Conservation (phyloP, 2,113 vertebrate genomes). For the Ictalurus furcatus region DNA sequence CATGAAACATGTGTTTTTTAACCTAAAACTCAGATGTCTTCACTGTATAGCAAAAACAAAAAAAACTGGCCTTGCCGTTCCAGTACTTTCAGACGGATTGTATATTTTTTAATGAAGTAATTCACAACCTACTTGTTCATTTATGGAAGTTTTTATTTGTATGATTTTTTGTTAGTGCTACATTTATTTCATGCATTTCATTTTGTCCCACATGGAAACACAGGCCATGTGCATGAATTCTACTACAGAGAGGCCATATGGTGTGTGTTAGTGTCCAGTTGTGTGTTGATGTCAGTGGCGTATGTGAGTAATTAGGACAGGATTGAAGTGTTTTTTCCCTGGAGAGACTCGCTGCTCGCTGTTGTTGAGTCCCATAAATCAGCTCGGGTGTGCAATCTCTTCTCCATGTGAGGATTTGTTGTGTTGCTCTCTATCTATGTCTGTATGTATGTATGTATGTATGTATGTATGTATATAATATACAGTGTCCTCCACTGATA, state of each 20-base stretch:
- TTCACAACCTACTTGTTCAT: not conserved
- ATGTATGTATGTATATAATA: too few relatives aligned
- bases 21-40: not conserved
- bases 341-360: conserved; percentile 28
- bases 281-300: conserved; percentile 71
- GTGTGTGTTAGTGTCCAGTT: conserved; percentile 69
- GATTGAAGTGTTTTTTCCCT: conserved; percentile 48
- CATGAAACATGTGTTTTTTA: not conserved
- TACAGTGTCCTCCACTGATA: too few relatives aligned
- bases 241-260: conserved; percentile 61
- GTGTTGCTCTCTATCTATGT: too few relatives aligned
- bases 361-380: conserved; percentile 61
- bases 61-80: not conserved
- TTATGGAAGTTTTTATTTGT: not conserved
- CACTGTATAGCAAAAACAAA: not conserved
- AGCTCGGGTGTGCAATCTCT: conserved; percentile 53
- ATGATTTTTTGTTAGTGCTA: too few relatives aligned
- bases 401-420: conserved; percentile 50
- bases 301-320: conserved; percentile 66
- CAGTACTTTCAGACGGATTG: not conserved
- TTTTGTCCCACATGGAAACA: not conserved
- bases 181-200: not conserved
- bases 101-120: not conserved
- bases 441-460: too few relatives aligned
- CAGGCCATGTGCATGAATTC: conserved; percentile 11